These are phyloP conservation scores for Chiridota heheva DNA, from an alignment of 35 echinoderm and acorn worm species.

Conservation along the genomic window DNA sequence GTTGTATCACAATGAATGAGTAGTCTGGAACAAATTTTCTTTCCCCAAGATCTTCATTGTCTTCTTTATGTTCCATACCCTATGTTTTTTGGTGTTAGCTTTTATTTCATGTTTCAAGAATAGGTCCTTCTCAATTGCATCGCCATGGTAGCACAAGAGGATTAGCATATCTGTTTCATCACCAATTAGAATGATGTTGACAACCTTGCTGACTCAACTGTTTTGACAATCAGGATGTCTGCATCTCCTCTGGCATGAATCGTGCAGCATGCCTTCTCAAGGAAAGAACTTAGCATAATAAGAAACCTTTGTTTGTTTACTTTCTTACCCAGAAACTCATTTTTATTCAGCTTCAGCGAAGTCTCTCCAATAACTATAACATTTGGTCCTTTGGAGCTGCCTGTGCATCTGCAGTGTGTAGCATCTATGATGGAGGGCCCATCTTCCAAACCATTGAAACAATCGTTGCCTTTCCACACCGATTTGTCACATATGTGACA, in stretches of 20 bases:
- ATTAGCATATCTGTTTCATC: conserved; percentile 52
- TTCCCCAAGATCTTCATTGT: not conserved
- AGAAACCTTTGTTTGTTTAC: conserved; percentile 49
- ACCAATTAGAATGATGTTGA: conserved; percentile 37
- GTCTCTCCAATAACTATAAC: conserved; percentile 46
- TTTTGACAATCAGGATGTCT: conserved; percentile 50
- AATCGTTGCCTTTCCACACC: conserved; percentile 35
- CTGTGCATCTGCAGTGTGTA: conserved; percentile 37
- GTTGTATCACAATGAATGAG: conserved; percentile 61
- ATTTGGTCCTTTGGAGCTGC: conserved; percentile 30
- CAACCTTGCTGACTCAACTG: conserved; percentile 37
- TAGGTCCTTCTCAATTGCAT: not conserved
- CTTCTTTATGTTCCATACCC: conserved; percentile 53
- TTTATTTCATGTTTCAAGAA: conserved; percentile 47
- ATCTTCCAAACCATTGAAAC: conserved; percentile 73
- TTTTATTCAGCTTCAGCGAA: conserved; percentile 34
- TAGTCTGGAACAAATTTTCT: conserved; percentile 10
- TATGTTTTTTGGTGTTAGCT: conserved; percentile 17
- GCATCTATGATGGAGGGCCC: conserved; percentile 46
- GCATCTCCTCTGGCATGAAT: conserved; percentile 55
- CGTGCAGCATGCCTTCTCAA: conserved; percentile 31
- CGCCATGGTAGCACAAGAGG: conserved; percentile 37
- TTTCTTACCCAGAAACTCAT: conserved; percentile 45
- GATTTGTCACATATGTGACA: conserved; percentile 40
- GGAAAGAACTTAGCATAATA: conserved; percentile 3